phyloP scores from a whole-genome alignment of 2,113 vertebrate genomes.

The Puntigrus tetrazona region DNA sequence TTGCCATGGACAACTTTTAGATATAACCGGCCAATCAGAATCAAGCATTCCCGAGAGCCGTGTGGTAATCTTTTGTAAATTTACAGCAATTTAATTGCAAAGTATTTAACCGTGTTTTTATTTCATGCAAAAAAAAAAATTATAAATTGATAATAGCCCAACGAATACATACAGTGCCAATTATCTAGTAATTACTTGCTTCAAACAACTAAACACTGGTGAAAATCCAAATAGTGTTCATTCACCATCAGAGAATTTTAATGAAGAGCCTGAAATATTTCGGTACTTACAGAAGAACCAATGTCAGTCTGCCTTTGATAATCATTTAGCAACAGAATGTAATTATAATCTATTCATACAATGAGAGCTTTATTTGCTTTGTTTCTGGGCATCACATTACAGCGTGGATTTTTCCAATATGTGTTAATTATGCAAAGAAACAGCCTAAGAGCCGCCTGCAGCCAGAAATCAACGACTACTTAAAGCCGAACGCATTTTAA shows the following conservation, averaged over 20 bases:
- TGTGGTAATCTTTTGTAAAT: background rate
- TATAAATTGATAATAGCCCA: background rate
- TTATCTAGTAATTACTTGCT: background rate
- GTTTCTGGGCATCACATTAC: constrained; percentile 53
- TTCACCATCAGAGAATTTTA: constrained; percentile 16
- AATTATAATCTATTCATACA: constrained; percentile 66
- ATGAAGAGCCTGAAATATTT: constrained; percentile 27
- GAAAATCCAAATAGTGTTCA: constrained; percentile 1
- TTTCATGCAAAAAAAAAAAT: background rate
- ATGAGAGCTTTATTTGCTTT: constrained; percentile 60
- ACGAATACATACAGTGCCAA: background rate
- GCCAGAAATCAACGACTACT: constrained; percentile 59
- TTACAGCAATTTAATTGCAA: background rate
- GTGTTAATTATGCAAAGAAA: constrained; percentile 63
- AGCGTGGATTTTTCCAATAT: constrained; percentile 57
- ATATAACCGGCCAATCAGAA: background rate
- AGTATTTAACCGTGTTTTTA: background rate
- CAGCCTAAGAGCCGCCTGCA: constrained; percentile 59
- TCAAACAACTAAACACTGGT: background rate
- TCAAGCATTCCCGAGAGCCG: background rate
- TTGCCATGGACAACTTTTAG: background rate
- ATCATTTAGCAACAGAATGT: constrained; percentile 37
- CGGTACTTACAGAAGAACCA: constrained; percentile 18
- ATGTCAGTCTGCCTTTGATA: constrained; percentile 29
- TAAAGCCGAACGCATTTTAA: constrained; percentile 63